phyloP scores from a whole-genome alignment of 2,888 invertebrate genomes.

The Yponomeuta evonymella region DNA sequence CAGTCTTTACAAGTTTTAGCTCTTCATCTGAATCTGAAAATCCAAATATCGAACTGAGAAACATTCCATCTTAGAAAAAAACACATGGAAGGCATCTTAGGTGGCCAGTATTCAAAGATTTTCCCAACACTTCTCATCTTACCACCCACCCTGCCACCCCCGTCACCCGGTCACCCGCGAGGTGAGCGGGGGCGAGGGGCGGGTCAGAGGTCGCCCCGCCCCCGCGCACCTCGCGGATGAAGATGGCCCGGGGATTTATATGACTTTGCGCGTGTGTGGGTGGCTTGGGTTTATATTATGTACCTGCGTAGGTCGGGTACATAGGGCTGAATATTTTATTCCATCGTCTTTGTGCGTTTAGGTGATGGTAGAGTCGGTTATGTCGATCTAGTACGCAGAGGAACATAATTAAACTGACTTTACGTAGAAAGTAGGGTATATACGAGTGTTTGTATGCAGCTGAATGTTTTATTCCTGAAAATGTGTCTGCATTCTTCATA shows the following conservation, averaged over 20 bases:
- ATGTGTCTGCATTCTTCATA: too few species aligned
- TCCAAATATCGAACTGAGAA: too few species aligned
- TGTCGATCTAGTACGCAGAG: not conserved
- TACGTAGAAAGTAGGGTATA: too few species aligned
- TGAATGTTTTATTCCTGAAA: too few species aligned
- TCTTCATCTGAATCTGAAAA: too few species aligned
- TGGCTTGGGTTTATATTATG: conserved; percentile 2
- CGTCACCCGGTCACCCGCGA: conserved; percentile 26
- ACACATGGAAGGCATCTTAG: not conserved
- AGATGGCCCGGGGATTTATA: conserved; percentile 6
- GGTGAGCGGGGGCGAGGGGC: conserved; percentile 45
- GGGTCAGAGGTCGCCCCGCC: conserved; percentile 62
- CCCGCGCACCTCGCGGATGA: conserved; percentile 35
- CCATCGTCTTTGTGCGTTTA: not conserved
- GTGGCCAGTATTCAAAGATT: not conserved
- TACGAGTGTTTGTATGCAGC: too few species aligned
- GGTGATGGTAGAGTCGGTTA: not conserved
- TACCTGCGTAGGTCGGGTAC: not conserved
- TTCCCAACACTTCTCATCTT: not conserved
- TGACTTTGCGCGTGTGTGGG: conserved; percentile 2
- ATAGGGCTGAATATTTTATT: too few species aligned
- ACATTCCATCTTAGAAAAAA: too few species aligned
- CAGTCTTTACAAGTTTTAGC: too few species aligned
- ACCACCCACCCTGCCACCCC: not conserved
- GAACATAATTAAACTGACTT: not conserved